Conservation (phyloP, 2,888 invertebrate genomes). For the Pollenia labialis region DNA sequence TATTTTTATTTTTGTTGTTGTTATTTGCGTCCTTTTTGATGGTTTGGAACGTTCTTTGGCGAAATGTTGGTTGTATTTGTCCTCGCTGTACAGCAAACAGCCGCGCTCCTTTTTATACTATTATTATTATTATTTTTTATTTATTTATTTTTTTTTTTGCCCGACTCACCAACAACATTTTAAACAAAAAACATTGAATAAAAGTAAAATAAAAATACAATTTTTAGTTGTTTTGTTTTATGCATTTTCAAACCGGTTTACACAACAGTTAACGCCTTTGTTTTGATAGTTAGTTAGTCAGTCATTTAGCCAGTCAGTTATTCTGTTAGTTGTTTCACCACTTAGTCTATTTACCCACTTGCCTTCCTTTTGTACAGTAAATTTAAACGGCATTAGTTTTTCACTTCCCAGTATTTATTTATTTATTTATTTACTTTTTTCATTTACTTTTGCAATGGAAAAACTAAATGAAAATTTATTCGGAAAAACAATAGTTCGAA, state of each 20-base stretch:
- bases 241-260: slow-evolving; percentile 67
- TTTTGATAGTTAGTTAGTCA: slow-evolving; percentile 44
- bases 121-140: not conserved
- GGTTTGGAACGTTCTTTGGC: slow-evolving; percentile 28
- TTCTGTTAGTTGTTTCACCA: not conserved
- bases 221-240: slow-evolving; percentile 50
- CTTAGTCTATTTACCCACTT: slow-evolving; percentile 42
- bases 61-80: not conserved
- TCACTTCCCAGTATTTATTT: slow-evolving; percentile 9
- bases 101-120: not conserved
- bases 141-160: slow-evolving; percentile 22
- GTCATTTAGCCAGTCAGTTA: slow-evolving; percentile 22
- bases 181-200: slow-evolving; percentile 50
- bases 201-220: slow-evolving; percentile 38
- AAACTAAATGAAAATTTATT: not conserved
- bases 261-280: slow-evolving; percentile 72
- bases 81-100: not conserved
- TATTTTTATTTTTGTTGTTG: slow-evolving; percentile 4
- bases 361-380: slow-evolving; percentile 28
- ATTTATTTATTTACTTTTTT: slow-evolving; percentile 3
- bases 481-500: not conserved
- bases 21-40: slow-evolving; percentile 43
- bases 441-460: slow-evolving; percentile 2
- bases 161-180: slow-evolving; percentile 50
- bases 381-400: slow-evolving; percentile 39